A percentile compares a stretch with the other conserved stretches of the same genome.
Conservation (phyloP, 1,140 invertebrate species). For the Ceratina japonica region DNA sequence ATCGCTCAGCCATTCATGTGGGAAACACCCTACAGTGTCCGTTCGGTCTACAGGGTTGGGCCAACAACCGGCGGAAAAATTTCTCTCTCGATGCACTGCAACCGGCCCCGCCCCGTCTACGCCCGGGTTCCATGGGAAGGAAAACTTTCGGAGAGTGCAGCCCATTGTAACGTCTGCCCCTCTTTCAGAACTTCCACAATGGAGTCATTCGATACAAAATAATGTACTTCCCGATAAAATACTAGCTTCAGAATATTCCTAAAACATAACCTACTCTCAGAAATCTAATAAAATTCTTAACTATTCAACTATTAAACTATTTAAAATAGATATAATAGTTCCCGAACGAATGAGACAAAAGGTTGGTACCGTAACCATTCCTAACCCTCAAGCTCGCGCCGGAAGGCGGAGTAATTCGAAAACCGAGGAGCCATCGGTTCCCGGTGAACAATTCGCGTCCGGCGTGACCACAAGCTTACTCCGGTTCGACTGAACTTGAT, state of each 20-base stretch:
- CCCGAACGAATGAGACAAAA: no score
- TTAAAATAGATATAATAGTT: no score
- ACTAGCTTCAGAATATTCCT: no score
- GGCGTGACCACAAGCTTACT: background rate
- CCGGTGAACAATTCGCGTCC: background rate
- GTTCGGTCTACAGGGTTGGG: conserved; percentile 28
- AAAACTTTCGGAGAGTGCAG: conserved; percentile 19
- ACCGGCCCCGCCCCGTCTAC: conserved; percentile 40
- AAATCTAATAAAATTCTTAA: no score
- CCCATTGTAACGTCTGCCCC: conserved; percentile 6
- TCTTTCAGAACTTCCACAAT: background rate
- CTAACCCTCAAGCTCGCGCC: no score
- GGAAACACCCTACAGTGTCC: conserved; percentile 40
- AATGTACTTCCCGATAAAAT: no score
- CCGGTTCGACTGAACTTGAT: conserved; percentile 13
- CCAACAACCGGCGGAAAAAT: conserved; percentile 45
- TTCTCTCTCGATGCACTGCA: conserved; percentile 43
- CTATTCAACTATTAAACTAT: no score
- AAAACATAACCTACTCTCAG: no score
- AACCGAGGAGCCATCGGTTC: no score
- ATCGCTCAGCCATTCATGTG: conserved; percentile 44
- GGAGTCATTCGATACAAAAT: no score
- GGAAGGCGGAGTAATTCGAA: no score
- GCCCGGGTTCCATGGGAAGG: background rate
- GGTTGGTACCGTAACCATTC: no score